Conservation (phyloP, 2,888 invertebrate species). For the Amblyteles armatorius region DNA sequence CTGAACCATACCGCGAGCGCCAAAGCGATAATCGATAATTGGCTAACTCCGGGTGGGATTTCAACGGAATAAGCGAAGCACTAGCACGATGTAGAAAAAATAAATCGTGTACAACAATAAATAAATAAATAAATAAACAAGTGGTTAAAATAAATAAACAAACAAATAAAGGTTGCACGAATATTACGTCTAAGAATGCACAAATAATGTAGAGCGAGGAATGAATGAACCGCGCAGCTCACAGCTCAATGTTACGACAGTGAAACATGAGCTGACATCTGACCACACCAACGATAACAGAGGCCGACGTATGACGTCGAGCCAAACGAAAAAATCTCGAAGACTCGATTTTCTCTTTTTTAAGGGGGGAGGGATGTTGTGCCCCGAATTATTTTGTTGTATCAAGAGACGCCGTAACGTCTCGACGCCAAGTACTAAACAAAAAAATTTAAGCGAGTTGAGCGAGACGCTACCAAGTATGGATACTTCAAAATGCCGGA, state of each 20-base stretch:
- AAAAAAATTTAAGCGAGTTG: too few species aligned
- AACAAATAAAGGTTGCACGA: too few species aligned
- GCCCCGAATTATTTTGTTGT: background rate
- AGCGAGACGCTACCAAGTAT: too few species aligned
- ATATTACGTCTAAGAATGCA: background rate
- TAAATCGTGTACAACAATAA: background rate
- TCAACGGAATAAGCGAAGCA: background rate
- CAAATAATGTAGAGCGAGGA: background rate
- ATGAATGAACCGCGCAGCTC: background rate
- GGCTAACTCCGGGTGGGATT: background rate
- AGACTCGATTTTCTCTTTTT: background rate
- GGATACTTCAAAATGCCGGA: too few species aligned
- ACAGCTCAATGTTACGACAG: background rate
- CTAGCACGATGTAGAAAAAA: background rate
- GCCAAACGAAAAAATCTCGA: background rate
- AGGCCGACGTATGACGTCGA: too few species aligned
- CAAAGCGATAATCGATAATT: background rate
- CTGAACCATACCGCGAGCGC: background rate
- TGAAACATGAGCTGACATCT: background rate
- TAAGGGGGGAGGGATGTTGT: constrained; percentile 7
- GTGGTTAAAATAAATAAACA: too few species aligned
- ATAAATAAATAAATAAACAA: background rate
- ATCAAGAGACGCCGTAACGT: too few species aligned
- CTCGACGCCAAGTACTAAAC: too few species aligned
- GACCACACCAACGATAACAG: background rate